These are phyloP conservation scores for Gerosis bhagava DNA, from an alignment of 2,888 invertebrate species.

Conservation along the genomic window DNA sequence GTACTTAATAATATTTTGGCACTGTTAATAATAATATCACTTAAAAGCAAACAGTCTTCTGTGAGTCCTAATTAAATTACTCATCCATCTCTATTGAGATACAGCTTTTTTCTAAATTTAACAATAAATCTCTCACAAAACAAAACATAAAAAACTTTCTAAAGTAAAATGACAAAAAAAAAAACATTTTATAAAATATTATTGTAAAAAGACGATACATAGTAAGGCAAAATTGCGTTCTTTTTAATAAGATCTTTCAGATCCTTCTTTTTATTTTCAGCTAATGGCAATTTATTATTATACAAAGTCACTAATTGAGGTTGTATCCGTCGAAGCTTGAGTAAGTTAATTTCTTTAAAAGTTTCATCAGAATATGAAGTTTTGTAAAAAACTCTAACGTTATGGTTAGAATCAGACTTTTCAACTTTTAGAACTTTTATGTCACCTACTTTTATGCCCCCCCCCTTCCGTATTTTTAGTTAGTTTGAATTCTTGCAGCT, in stretches of 20 bases:
- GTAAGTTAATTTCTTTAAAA: too few relatives aligned
- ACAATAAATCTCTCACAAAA: too few relatives aligned
- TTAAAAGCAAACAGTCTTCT: too few relatives aligned
- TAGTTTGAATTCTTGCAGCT: neutral
- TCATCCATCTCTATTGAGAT: too few relatives aligned
- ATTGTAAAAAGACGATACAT: slow-evolving; percentile 1
- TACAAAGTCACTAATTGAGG: too few relatives aligned
- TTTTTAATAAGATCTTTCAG: neutral
- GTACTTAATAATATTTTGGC: slow-evolving; percentile 37
- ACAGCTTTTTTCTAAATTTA: too few relatives aligned
- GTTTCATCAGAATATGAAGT: neutral
- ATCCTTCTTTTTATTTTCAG: neutral
- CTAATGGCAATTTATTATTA: too few relatives aligned
- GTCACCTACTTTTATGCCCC: neutral
- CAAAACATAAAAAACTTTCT: slow-evolving; percentile 36
- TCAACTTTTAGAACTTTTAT: neutral
- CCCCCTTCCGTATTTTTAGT: neutral
- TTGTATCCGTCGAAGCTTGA: too few relatives aligned
- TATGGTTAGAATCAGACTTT: neutral
- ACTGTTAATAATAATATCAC: slow-evolving; percentile 35
- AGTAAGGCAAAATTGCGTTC: neutral
- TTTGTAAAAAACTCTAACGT: too few relatives aligned
- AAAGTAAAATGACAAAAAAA: slow-evolving; percentile 21
- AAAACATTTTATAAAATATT: slow-evolving; percentile 1
- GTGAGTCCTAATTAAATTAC: too few relatives aligned